phyloP scores from a whole-genome alignment of 2,797 vertebrate species.

The Sciurus vulgaris region DNA sequence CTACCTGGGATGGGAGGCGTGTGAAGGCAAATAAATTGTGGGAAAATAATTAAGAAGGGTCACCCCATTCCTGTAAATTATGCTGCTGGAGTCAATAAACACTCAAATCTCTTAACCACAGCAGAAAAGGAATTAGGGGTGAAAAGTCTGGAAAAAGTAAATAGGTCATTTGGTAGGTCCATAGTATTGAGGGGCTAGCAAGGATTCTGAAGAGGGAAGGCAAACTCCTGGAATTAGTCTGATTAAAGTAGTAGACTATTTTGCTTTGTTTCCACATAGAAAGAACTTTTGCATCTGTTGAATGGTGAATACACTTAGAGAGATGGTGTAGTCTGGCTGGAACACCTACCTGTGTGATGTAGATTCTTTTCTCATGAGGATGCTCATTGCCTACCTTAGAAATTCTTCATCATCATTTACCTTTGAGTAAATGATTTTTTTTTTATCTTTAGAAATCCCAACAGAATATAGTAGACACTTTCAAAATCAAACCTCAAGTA shows the following conservation, averaged over 20 bases:
- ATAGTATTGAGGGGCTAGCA: background rate
- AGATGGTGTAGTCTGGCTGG: background rate
- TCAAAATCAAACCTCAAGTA: background rate
- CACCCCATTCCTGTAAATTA: background rate
- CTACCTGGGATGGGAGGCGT: background rate
- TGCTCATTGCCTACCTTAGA: background rate
- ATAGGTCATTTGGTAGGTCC: background rate
- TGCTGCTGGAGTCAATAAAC: background rate
- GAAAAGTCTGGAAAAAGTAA: background rate
- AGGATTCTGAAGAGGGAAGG: background rate
- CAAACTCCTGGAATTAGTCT: background rate
- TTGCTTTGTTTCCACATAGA: background rate
- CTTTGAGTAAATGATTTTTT: background rate
- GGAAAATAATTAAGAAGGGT: background rate
- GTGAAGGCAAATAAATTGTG: background rate
- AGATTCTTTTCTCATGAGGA: background rate
- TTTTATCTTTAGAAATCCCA: background rate
- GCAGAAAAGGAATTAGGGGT: background rate
- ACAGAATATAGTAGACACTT: background rate
- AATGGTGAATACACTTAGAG: background rate
- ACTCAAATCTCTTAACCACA: background rate
- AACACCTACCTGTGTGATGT: background rate
- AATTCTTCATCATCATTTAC: background rate
- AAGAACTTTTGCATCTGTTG: background rate
- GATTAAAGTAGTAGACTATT: background rate